Evolutionary conservation across 1,140 invertebrate species (phyloP).

Genomic region (Caenorhabditis inopinata): DNA sequence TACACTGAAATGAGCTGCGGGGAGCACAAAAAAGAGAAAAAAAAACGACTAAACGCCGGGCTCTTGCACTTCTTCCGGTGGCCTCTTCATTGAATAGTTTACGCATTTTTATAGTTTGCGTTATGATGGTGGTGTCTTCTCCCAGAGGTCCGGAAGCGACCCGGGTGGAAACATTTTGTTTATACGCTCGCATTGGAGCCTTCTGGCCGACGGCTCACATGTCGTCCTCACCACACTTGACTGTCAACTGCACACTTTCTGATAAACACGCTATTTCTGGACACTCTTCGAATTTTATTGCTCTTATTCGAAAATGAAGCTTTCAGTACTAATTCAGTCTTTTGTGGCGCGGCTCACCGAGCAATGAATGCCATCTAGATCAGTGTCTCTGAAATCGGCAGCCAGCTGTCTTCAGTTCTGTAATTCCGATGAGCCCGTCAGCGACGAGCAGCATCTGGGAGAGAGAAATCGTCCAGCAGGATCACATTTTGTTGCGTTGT

Average conservation of each 20-base stretch:
- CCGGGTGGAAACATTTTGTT: constrained; percentile 23
- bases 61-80: constrained; percentile 6
- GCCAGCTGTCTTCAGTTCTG: neutral
- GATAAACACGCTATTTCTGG: constrained; percentile 2
- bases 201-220: neutral
- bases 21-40: no score
- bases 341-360: no score
- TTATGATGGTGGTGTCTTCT: neutral
- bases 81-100: constrained; percentile 1
- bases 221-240: constrained; percentile 33
- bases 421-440: no score
- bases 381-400: neutral
- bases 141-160: neutral
- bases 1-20: no score
- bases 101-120: constrained; percentile 24
- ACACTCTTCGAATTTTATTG: neutral
- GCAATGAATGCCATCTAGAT: neutral
- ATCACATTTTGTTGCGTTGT: constrained; percentile 17
- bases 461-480: constrained; percentile 7
- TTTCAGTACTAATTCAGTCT: no score
- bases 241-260: constrained; percentile 27
- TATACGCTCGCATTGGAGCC: neutral
- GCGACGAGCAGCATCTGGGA: neutral
- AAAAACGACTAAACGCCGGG: constrained; percentile 5
- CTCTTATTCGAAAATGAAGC: neutral